Evolutionary conservation across 2,797 vertebrate species (phyloP).

Genomic region (Margarornis squamiger): DNA sequence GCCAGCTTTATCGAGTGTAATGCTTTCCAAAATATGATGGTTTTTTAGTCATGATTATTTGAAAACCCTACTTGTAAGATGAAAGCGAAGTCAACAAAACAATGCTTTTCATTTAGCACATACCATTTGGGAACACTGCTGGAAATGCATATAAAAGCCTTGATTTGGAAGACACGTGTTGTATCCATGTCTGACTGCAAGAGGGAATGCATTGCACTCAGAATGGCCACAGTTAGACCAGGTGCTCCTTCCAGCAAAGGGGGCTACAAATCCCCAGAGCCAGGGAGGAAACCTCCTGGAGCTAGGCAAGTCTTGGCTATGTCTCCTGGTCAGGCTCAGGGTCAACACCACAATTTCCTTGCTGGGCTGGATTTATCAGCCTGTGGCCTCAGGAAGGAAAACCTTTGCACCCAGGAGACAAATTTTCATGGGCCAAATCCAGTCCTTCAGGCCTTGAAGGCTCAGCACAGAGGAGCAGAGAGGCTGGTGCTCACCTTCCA

Average conservation of each 20-base stretch:
- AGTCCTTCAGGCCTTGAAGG: not conserved
- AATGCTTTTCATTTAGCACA: not conserved
- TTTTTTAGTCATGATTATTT: not conserved
- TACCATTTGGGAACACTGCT: not conserved
- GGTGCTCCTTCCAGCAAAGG: not conserved
- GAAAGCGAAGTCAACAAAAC: not conserved
- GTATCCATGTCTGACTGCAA: not conserved
- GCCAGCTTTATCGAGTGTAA: not conserved
- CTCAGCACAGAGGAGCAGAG: not conserved
- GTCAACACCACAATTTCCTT: not conserved
- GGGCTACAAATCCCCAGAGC: not conserved
- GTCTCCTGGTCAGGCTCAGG: not conserved
- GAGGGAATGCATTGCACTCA: not conserved
- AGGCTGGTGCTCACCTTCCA: not conserved
- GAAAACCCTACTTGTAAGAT: not conserved
- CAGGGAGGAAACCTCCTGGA: not conserved
- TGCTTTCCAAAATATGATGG: not conserved
- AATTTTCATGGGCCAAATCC: not conserved
- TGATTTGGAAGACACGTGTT: fast-evolving
- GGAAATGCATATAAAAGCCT: not conserved
- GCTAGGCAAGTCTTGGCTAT: not conserved
- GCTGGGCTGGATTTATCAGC: not conserved
- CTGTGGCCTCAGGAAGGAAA: not conserved
- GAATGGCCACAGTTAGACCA: not conserved
- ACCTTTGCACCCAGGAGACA: not conserved